These are phyloP conservation scores for Mastomys natalensis DNA, from an alignment of 2,113 vertebrate species.

Conservation along the genomic window DNA sequence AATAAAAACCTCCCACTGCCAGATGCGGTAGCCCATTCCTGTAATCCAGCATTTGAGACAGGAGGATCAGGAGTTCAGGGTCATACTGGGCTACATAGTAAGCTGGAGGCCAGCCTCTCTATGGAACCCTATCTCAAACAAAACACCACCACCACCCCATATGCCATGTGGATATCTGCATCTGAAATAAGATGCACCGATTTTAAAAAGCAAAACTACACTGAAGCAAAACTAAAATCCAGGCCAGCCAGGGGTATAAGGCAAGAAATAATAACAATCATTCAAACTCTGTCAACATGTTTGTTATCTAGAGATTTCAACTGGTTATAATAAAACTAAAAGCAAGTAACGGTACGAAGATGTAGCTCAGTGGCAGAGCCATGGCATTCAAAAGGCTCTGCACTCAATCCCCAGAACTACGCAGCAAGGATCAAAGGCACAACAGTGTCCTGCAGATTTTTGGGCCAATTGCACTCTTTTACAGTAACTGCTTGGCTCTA, in stretches of 20 bases:
- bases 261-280: slow-evolving; percentile 14
- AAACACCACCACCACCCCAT: not conserved
- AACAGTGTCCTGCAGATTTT: not conserved
- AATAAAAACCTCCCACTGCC: slow-evolving; percentile 71
- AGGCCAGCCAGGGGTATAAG: not conserved
- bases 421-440: not conserved
- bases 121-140: not conserved
- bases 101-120: not conserved
- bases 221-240: slow-evolving; percentile 47
- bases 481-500: not conserved
- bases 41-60: not conserved
- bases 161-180: slow-evolving; percentile 31
- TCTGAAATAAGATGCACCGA: slow-evolving; percentile 64
- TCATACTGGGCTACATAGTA: not conserved
- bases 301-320: slow-evolving; percentile 67
- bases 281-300: slow-evolving; percentile 68
- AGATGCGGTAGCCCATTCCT: not conserved
- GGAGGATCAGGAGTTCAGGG: not conserved
- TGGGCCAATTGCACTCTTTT: not conserved
- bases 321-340: not conserved
- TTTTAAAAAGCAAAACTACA: slow-evolving; percentile 58
- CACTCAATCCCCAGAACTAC: not conserved
- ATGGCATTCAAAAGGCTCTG: too few species aligned
- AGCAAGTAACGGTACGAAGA: not conserved
- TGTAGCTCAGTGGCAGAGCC: not conserved